Evolutionary conservation across 1,140 invertebrate genomes (phyloP).

Genomic region (Aphelenchoides fujianensis): DNA sequence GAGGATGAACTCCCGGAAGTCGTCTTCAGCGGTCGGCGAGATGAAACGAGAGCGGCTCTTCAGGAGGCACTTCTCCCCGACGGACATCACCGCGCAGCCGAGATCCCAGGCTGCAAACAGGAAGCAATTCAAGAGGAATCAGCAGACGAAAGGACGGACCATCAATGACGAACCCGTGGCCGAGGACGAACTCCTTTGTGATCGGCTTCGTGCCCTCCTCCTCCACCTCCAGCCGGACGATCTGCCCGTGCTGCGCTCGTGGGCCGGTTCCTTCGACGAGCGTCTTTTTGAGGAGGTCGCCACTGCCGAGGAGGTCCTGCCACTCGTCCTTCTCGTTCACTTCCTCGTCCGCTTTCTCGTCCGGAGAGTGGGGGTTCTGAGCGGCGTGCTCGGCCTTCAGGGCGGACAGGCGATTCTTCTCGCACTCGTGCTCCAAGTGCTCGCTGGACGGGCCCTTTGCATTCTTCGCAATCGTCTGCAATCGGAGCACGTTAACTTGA

Average conservation of each 20-base stretch:
- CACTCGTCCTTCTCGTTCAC: conserved; percentile 1
- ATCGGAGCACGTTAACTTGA: no score
- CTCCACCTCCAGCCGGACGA: neutral
- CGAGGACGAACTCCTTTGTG: neutral
- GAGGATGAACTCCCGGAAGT: neutral
- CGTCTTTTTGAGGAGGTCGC: conserved; percentile 5
- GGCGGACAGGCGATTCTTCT: neutral
- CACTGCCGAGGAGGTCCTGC: neutral
- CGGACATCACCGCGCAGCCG: neutral
- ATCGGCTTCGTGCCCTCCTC: neutral
- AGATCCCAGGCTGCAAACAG: conserved; percentile 4
- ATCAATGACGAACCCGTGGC: conserved; percentile 3
- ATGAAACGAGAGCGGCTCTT: neutral
- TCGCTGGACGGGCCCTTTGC: neutral
- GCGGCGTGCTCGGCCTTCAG: neutral
- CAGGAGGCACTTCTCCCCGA: neutral
- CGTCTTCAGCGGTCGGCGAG: neutral
- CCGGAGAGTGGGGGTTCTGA: no score
- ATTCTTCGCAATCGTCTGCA: neutral
- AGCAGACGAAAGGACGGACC: neutral
- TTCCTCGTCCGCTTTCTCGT: neutral
- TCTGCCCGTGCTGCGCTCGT: neutral
- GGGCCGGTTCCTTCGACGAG: neutral
- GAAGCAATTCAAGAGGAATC: neutral
- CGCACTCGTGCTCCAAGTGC: neutral